A percentile compares a stretch with the other conserved stretches of the same genome.
Conservation (phyloP, 2,113 vertebrate genomes). For the Orcinus orca region DNA sequence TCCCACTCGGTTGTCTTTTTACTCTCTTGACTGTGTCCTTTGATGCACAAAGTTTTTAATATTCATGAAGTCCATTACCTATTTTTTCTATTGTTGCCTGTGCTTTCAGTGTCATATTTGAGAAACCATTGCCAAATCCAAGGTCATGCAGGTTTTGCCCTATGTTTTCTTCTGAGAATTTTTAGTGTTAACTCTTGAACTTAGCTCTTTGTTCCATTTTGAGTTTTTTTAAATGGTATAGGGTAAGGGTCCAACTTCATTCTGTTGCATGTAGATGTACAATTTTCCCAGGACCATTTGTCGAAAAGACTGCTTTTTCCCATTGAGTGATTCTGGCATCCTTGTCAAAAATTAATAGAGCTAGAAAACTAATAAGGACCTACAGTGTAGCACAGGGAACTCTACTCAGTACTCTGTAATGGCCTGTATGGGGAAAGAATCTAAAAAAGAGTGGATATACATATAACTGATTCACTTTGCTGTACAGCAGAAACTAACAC, state of each 20-base stretch:
- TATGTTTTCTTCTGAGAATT: neutral
- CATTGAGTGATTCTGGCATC: neutral
- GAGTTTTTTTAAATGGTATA: neutral
- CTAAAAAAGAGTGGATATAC: rapidly evolving
- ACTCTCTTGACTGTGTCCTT: neutral
- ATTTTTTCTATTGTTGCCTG: neutral
- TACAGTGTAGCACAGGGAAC: rapidly evolving
- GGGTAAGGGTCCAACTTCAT: neutral
- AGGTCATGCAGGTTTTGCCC: neutral
- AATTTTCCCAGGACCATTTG: neutral
- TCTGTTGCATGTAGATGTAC: neutral
- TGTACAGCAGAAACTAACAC: neutral
- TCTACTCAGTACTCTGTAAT: rapidly evolving
- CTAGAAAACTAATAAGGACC: neutral
- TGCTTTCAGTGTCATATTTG: neutral
- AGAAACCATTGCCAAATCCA: neutral
- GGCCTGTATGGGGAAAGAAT: rapidly evolving
- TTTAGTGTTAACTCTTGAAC: neutral
- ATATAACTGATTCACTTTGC: rapidly evolving
- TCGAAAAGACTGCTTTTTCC: neutral
- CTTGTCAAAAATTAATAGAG: neutral
- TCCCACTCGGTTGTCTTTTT: neutral
- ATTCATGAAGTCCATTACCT: neutral
- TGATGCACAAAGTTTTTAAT: neutral
- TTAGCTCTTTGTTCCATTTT: neutral